A percentile compares a stretch with the other conserved stretches of the same genome.
These are phyloP conservation scores for Spialia ferax DNA, from an alignment of 2,888 invertebrate genomes.

Conservation along the genomic window DNA sequence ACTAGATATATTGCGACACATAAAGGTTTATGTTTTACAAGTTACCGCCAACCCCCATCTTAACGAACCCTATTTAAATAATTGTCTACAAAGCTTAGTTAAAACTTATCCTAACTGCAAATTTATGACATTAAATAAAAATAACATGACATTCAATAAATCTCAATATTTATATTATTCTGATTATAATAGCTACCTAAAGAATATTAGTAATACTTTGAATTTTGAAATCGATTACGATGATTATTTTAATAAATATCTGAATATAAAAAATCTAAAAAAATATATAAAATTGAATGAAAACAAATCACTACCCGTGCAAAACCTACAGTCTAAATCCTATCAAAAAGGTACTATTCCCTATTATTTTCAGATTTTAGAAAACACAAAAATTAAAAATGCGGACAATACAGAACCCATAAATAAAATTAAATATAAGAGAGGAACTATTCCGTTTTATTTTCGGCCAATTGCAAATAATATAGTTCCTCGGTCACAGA, in stretches of 20 bases:
- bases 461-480: background rate
- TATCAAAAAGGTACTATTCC: slow-evolving; percentile 1
- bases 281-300: background rate
- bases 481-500: background rate
- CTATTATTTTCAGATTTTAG: background rate
- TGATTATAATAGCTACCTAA: background rate
- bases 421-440: background rate
- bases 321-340: background rate
- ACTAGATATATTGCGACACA: background rate
- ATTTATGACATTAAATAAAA: slow-evolving; percentile 1
- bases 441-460: slow-evolving; percentile 7
- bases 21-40: background rate
- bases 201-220: background rate
- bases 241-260: background rate
- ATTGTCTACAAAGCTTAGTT: background rate
- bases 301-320: background rate
- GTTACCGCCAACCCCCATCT: slow-evolving; percentile 7
- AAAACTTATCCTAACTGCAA: background rate
- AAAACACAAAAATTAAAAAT: background rate
- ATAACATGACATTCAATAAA: background rate
- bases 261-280: slow-evolving; percentile 3
- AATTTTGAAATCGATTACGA: slow-evolving; percentile 4
- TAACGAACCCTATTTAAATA: background rate
- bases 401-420: background rate
- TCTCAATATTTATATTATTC: background rate